A percentile compares a stretch with the other conserved stretches of the same genome.
These are phyloP conservation scores for Brachionus paranguensis DNA, from an alignment of 1,140 invertebrate genomes.

Conservation along the genomic window DNA sequence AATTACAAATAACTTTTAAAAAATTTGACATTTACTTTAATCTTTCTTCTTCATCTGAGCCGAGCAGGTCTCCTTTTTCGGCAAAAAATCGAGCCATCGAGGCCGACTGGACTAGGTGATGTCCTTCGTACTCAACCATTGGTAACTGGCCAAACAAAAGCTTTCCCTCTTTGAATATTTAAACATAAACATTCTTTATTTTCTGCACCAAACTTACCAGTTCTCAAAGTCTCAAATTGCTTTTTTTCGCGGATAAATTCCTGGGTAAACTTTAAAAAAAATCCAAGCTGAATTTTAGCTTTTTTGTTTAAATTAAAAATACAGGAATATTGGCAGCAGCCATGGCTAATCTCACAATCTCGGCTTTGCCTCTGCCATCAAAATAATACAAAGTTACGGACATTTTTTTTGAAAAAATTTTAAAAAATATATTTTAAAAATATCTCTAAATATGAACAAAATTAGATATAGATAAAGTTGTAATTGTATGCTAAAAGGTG, in stretches of 20 bases:
- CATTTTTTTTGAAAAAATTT: background rate
- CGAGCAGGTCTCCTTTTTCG: background rate
- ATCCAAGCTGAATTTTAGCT: background rate
- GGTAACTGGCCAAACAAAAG: conserved; percentile 42
- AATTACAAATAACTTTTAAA: background rate
- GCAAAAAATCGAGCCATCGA: conserved; percentile 41
- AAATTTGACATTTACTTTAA: background rate
- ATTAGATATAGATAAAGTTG: background rate
- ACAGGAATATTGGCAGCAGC: conserved; percentile 41
- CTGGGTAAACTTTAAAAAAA: background rate
- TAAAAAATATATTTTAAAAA: background rate
- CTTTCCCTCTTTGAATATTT: conserved; percentile 4
- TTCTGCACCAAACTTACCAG: background rate
- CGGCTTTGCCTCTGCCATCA: conserved; percentile 41
- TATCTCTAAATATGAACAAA: background rate
- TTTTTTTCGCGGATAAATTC: background rate
- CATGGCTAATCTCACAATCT: conserved; percentile 42
- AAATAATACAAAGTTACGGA: conserved; percentile 34
- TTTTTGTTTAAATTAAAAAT: background rate
- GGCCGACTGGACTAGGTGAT: conserved; percentile 41
- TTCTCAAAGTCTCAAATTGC: background rate
- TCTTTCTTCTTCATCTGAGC: conserved; percentile 17
- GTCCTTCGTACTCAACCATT: conserved; percentile 42
- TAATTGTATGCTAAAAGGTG: background rate
- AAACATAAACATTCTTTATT: background rate